Percentiles rank a stretch among this genome's conserved stretches.
Evolutionary conservation across 1,140 invertebrate genomes (phyloP).

Genomic region (Pachypeltis micranthus): DNA sequence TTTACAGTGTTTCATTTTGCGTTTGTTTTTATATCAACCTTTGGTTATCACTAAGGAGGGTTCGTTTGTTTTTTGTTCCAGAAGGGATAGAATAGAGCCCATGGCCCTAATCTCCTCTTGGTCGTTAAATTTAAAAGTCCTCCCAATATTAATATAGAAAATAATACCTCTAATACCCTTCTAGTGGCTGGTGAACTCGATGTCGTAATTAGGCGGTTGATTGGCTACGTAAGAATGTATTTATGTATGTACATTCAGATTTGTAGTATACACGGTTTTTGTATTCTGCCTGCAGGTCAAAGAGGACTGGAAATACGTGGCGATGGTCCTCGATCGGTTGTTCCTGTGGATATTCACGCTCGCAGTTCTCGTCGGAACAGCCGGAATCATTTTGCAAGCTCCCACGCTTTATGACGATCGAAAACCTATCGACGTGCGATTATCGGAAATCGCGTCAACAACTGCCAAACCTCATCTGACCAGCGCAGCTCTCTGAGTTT

Average conservation of each 20-base stretch:
- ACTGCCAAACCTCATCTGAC: conserved; percentile 54
- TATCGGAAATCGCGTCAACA: conserved; percentile 67
- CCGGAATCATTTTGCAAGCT: conserved; percentile 86
- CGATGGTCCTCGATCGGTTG: conserved; percentile 92
- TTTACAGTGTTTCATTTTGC: too few species aligned
- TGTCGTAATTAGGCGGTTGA: background rate
- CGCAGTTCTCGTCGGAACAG: conserved; percentile 83
- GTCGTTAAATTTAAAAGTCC: too few species aligned
- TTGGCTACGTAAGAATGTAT: background rate
- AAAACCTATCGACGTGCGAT: conserved; percentile 72
- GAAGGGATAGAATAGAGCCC: too few species aligned
- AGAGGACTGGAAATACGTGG: conserved; percentile 98
- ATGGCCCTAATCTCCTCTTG: too few species aligned
- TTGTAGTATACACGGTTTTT: too few species aligned
- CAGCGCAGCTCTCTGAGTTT: conserved; percentile 4
- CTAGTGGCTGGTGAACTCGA: too few species aligned
- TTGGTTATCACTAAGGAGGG: too few species aligned
- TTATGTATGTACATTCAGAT: background rate
- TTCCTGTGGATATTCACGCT: conserved; percentile 95
- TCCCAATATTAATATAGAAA: too few species aligned
- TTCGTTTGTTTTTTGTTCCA: too few species aligned
- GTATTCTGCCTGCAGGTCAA: conserved; percentile 52
- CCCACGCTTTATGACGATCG: conserved; percentile 84
- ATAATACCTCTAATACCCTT: too few species aligned
- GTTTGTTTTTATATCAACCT: too few species aligned